Percentiles rank a stretch among this genome's conserved stretches.
Conservation (phyloP, 2,113 vertebrate genomes). For the Ariopsis seemanni region DNA sequence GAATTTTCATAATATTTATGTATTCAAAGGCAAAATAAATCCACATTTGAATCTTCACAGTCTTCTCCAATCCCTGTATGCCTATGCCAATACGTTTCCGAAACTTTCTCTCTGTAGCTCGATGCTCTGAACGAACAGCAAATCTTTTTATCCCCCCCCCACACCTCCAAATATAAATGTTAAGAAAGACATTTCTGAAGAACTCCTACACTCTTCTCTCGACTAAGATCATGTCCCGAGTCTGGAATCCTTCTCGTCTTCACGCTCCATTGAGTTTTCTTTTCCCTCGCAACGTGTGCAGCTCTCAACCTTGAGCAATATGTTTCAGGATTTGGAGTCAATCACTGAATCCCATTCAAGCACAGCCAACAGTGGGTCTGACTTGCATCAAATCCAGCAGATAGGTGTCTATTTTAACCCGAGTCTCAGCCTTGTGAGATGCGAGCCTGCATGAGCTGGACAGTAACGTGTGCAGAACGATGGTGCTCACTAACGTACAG, state of each 20-base stretch:
- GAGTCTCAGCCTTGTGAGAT: neutral
- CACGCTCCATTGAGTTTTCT: neutral
- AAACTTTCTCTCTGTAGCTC: neutral
- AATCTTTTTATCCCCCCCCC: no score
- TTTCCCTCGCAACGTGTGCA: neutral
- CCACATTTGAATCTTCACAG: neutral
- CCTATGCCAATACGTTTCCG: neutral
- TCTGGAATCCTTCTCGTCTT: neutral
- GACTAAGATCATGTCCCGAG: neutral
- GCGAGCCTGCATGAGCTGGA: neutral
- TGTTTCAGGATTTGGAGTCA: neutral
- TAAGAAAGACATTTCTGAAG: neutral
- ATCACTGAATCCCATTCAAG: neutral
- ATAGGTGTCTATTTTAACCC: neutral
- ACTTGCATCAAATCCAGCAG: neutral
- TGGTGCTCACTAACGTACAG: neutral
- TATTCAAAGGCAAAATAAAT: constrained; percentile 10
- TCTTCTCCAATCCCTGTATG: no score
- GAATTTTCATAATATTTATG: constrained; percentile 8
- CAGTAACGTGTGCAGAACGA: neutral
- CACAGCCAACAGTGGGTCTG: neutral
- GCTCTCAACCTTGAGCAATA: neutral
- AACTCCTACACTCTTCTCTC: neutral
- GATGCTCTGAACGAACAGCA: neutral
- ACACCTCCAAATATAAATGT: no score